Percentiles rank a stretch among this genome's conserved stretches.
Evolutionary conservation across 2,797 vertebrate species (phyloP).

Genomic region (Schizopygopsis pylzovi): DNA sequence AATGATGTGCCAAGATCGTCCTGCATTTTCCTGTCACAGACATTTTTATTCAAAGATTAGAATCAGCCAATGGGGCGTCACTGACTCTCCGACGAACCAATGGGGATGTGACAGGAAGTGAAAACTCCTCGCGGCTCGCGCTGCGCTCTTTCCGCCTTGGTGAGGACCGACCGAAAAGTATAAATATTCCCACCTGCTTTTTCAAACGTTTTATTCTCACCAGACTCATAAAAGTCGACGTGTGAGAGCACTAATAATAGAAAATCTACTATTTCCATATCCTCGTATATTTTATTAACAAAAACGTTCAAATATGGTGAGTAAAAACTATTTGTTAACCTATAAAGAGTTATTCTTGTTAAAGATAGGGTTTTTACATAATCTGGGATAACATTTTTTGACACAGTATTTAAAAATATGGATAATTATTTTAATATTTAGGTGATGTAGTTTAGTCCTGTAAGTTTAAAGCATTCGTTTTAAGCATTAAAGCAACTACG

Average conservation of each 20-base stretch:
- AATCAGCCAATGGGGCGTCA: constrained; percentile 9
- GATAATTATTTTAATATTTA: not conserved
- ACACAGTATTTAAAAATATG: not conserved
- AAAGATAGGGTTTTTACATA: not conserved
- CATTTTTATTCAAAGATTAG: not conserved
- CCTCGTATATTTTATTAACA: not conserved
- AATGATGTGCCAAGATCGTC: too few species aligned
- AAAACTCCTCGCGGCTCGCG: too few species aligned
- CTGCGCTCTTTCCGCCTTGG: not conserved
- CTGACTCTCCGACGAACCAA: not conserved
- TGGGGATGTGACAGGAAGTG: not conserved
- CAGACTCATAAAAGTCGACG: constrained; percentile 34
- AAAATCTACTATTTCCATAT: not conserved
- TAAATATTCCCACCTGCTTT: constrained; percentile 20
- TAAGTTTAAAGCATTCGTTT: not conserved
- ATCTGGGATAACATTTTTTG: not conserved
- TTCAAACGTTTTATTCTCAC: not conserved
- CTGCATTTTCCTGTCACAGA: not conserved
- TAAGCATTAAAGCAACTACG: too few species aligned
- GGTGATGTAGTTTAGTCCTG: not conserved
- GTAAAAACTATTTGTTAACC: not conserved
- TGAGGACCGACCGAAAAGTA: not conserved
- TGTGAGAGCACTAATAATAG: not conserved
- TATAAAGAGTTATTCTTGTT: not conserved
- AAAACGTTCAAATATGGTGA: constrained; percentile 14